Base-by-base conservation (phyloP, 2,113 vertebrate species). In the Pandion haliaetus region DNA sequence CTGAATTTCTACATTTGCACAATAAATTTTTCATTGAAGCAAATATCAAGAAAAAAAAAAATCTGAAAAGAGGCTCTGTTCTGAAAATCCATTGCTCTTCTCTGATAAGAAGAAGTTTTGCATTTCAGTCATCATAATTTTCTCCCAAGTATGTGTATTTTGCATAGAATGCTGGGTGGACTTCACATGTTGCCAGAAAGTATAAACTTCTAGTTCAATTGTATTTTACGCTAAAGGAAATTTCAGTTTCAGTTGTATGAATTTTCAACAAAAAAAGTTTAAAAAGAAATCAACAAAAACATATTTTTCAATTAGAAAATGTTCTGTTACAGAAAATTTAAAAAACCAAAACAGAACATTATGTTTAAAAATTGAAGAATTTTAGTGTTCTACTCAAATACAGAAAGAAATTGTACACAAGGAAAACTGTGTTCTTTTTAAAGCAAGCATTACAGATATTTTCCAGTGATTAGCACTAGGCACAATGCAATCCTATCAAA, bases 211-310 rank as follows among this genome's bases (percentile, higher is more conserved):
- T 14, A 10, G 3, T 45, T 58, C 10, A 40, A 5, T 26, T 67
- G 2, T 18, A 26, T 42, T 34, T 32, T 25, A 62, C 25, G 11
- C 6, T 14, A 74, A 82, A 58, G 12, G 12, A 71, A 66, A 69
- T 42, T 61, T 67, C 20, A 47, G 1, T 47, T 69, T 32, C 7
- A 76, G 5, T 61, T 26, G 3, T 25, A 54, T 16, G 19, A 67
- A 36, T 76, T 94, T 50, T 59, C 21, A 62, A 34, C 11, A n/a
- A 47, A 61, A 32, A 47, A 52, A 11, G n/a, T n/a, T 36, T 45
- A 9, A n/a, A 81, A 80, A 76, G 49, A 55, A 50, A 14, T 10
- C 1, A 11, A 8, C 8, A 28, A 57, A 38, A 4, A 0, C 1
- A 5, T 10, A 24, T 15, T 55, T 62, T 72, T 73, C 12, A 49